Percentiles rank a stretch among this genome's conserved stretches.
phyloP scores from a whole-genome alignment of 2,113 vertebrate genomes.

The Oreochromis niloticus region DNA sequence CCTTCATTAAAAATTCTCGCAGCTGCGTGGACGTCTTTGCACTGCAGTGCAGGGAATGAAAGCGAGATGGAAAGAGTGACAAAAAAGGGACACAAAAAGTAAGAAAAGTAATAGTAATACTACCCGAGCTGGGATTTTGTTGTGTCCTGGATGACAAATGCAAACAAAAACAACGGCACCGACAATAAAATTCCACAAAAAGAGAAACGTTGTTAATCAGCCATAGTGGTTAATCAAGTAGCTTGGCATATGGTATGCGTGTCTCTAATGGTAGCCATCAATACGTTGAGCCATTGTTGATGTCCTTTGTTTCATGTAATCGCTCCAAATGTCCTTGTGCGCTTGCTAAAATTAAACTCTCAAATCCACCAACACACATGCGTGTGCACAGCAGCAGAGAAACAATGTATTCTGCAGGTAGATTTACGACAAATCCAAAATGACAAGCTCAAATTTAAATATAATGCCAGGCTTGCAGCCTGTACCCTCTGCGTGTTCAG shows the following conservation, averaged over 20 bases:
- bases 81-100: background rate
- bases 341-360: background rate
- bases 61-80: background rate
- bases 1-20: slow-evolving; percentile 55
- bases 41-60: background rate
- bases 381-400: background rate
- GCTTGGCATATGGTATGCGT: slow-evolving; percentile 9
- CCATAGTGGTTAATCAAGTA: slow-evolving; percentile 8
- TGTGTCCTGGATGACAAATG: background rate
- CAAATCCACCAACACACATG: background rate
- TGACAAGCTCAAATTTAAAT: slow-evolving; percentile 50
- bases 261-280: slow-evolving; percentile 31
- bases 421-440: slow-evolving; percentile 33
- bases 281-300: slow-evolving; percentile 8
- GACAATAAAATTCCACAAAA: background rate
- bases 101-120: background rate
- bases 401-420: slow-evolving; percentile 20
- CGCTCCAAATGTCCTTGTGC: slow-evolving; percentile 39
- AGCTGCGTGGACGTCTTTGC: slow-evolving; percentile 29
- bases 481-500: background rate
- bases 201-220: background rate
- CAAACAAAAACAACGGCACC: background rate
- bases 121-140: background rate
- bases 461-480: background rate
- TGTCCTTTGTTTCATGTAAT: slow-evolving; percentile 33